A percentile compares a stretch with the other conserved stretches of the same genome.
These are phyloP conservation scores for Hecatera dysodea DNA, from an alignment of 2,888 invertebrate genomes.

Conservation along the genomic window DNA sequence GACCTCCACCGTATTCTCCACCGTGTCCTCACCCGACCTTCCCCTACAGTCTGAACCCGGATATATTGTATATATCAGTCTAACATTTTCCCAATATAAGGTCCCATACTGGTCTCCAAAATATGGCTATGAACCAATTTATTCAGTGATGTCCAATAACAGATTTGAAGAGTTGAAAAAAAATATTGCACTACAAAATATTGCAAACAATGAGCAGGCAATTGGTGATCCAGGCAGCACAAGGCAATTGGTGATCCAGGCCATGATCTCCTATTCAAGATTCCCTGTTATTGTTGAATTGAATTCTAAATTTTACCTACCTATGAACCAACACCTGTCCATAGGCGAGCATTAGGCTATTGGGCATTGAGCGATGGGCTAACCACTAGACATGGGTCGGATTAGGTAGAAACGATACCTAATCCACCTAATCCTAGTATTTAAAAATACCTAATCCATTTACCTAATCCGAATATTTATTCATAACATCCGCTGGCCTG, in stretches of 20 bases:
- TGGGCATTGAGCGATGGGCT: too few species aligned
- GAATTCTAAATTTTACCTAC: background rate
- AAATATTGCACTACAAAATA: too few species aligned
- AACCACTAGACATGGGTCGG: too few species aligned
- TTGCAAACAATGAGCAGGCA: too few species aligned
- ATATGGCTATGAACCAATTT: background rate
- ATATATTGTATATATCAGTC: background rate
- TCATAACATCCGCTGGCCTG: too few species aligned
- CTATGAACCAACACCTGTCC: background rate
- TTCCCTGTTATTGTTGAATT: conserved; percentile 2
- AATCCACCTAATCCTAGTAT: too few species aligned
- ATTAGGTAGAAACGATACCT: too few species aligned
- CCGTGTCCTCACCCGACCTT: too few species aligned
- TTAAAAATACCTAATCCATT: too few species aligned
- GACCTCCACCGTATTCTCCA: too few species aligned
- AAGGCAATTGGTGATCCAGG: background rate
- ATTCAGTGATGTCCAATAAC: background rate
- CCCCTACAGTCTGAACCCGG: too few species aligned
- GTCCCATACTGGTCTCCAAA: background rate
- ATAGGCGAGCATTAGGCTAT: background rate
- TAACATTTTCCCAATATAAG: background rate
- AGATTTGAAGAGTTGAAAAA: background rate
- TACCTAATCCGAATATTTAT: too few species aligned
- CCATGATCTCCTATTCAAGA: background rate
- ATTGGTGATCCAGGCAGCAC: background rate